Conservation (phyloP, 2,888 invertebrate genomes). For the Trichacis sp. region DNA sequence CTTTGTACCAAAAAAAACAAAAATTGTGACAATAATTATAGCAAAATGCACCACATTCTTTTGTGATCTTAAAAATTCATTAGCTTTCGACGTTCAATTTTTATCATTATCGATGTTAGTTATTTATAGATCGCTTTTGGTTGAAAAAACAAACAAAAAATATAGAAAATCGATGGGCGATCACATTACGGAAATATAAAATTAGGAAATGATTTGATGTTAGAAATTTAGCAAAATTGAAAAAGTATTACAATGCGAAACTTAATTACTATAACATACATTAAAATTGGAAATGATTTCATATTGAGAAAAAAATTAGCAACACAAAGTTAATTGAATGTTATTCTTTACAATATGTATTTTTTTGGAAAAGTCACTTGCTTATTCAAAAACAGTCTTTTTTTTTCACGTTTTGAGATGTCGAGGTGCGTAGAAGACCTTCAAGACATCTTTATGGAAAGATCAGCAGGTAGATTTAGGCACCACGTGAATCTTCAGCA, state of each 20-base stretch:
- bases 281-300: not conserved
- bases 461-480: conserved; percentile 47
- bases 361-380: not conserved
- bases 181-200: not conserved
- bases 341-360: not conserved
- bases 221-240: too few species aligned
- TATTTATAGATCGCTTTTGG: too few species aligned
- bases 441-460: not conserved
- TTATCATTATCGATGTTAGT: not conserved
- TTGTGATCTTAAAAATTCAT: too few species aligned
- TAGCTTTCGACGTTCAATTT: too few species aligned
- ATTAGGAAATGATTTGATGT: not conserved
- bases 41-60: too few species aligned
- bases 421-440: not conserved
- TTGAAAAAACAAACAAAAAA: too few species aligned
- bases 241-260: too few species aligned
- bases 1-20: too few species aligned
- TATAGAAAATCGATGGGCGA: too few species aligned
- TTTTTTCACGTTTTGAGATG: not conserved
- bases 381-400: not conserved
- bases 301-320: not conserved
- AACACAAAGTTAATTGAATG: not conserved
- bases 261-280: too few species aligned
- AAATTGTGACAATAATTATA: too few species aligned
- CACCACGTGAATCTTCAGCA: conserved; percentile 80